Base-by-base conservation (phyloP, 1,140 invertebrate genomes). In the Drosophila albomicans region DNA sequence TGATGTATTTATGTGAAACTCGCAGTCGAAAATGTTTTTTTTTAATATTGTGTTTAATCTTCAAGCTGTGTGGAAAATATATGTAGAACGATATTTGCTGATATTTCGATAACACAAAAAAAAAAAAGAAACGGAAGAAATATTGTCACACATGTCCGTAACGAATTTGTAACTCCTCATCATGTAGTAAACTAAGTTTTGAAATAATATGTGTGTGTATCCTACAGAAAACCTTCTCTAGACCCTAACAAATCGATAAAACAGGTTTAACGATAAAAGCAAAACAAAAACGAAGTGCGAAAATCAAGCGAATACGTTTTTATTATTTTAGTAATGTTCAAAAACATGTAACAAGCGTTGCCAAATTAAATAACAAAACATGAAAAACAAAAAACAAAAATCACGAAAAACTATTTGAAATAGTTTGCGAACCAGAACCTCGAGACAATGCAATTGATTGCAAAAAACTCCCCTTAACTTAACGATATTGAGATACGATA, bases 301-400 rank as follows among this genome's bases (percentile, higher is more conserved):
- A 87, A 82, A 79, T 70, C 64, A 81, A 66, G 48, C 51, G 38
- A 68, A 63, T 38, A 10, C 6, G 46, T 38, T 63, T 41, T 51
- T 63, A 11, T 49, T 46, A 35, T 69, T 75, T 69, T 74, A 46
- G 32, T 63, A 57, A 70, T 75, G 73, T 75, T 75, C 59, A 75
- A 75, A 48, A 58, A 75, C 59, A 69, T 75, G 79, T 82, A 87
- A 87, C 84, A 88, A 82, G 72, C 84, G 84, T 88, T 87, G 84
- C 84, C 80, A 87, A 87, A 88, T 80, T 49, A 71, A 78, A 70
- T 71, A 54, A 70, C 58, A 78, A 75, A 58, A 71, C 30, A 67
- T 69, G 20, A 68, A 48, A 58, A 63, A 38, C 35, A 41, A 62
- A 65, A 45, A 58, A 66, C 82, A 79, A 71, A 74, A 82, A 58